phyloP scores from a whole-genome alignment of 2,888 invertebrate genomes.

The Pheosia tremula region DNA sequence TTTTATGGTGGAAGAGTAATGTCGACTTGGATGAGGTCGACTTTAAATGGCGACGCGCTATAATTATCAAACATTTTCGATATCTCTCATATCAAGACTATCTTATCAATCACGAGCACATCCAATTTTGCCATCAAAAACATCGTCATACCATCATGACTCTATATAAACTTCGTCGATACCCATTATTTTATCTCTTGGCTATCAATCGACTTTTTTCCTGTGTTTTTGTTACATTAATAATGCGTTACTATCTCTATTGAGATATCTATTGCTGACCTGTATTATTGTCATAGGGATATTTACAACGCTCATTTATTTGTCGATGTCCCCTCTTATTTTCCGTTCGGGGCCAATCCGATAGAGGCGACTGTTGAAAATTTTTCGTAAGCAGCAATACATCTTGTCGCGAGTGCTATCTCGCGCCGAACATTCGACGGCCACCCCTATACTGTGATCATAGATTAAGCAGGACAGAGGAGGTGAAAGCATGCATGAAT shows the following conservation, averaged over 20 bases:
- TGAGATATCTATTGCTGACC: constrained; percentile 83
- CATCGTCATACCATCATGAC: constrained; percentile 30
- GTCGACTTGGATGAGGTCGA: neutral
- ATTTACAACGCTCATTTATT: constrained; percentile 83
- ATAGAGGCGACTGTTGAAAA: constrained; percentile 82
- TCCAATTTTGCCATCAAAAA: constrained; percentile 22
- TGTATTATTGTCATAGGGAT: constrained; percentile 84
- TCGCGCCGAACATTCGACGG: constrained; percentile 81
- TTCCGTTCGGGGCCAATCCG: constrained; percentile 83
- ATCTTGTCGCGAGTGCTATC: constrained; percentile 83
- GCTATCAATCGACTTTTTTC: constrained; percentile 75
- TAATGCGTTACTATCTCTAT: constrained; percentile 76
- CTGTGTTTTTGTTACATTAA: constrained; percentile 81
- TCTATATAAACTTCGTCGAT: constrained; percentile 60
- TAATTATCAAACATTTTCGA: neutral
- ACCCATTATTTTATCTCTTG: constrained; percentile 65
- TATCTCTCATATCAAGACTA: neutral
- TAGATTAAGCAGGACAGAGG: constrained; percentile 41
- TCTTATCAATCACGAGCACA: constrained; percentile 4
- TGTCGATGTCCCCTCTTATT: constrained; percentile 82
- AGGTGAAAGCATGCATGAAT: neutral
- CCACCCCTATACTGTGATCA: constrained; percentile 71
- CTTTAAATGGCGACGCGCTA: neutral
- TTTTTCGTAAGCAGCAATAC: constrained; percentile 85
- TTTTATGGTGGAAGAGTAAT: no score